Percentiles rank a stretch among this genome's conserved stretches.
Evolutionary conservation across 2,113 vertebrate species (phyloP).

Genomic region (Pygoscelis antarcticus): DNA sequence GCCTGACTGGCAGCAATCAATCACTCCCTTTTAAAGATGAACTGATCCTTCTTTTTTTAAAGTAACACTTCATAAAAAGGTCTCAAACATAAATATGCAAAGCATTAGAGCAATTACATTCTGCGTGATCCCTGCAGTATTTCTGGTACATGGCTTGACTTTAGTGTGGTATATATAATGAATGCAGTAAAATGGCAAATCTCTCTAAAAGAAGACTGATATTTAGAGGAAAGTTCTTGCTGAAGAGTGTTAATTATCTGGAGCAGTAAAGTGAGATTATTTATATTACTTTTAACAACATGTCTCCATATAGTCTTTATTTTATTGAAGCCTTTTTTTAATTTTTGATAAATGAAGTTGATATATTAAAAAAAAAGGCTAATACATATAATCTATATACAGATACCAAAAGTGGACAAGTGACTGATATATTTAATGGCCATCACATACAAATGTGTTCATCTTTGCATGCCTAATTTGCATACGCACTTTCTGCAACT

Average conservation of each 20-base stretch:
- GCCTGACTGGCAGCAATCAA: slow-evolving; percentile 93
- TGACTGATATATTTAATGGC: background rate
- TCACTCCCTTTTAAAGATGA: slow-evolving; percentile 84
- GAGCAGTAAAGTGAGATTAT: slow-evolving; percentile 59
- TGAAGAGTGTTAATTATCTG: slow-evolving; percentile 70
- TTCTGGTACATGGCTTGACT: slow-evolving; percentile 47
- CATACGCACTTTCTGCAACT: slow-evolving; percentile 23
- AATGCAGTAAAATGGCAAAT: slow-evolving; percentile 70
- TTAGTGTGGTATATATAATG: slow-evolving; percentile 61
- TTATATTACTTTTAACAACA: slow-evolving; percentile 61
- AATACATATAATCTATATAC: background rate
- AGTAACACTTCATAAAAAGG: slow-evolving; percentile 77
- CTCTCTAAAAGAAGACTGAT: slow-evolving; percentile 63
- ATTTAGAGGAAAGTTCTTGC: slow-evolving; percentile 67
- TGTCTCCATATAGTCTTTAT: background rate
- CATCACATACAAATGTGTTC: background rate
- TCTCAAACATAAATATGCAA: slow-evolving; percentile 76
- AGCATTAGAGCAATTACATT: slow-evolving; percentile 61
- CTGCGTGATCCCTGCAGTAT: slow-evolving; percentile 56
- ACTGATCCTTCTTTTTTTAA: slow-evolving; percentile 75
- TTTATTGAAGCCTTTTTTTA: background rate
- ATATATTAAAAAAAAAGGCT: background rate
- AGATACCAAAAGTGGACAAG: background rate
- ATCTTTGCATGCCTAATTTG: slow-evolving; percentile 2
- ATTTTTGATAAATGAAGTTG: background rate